Conservation (phyloP, 2,113 vertebrate species). For the Hippopotamus amphibius region DNA sequence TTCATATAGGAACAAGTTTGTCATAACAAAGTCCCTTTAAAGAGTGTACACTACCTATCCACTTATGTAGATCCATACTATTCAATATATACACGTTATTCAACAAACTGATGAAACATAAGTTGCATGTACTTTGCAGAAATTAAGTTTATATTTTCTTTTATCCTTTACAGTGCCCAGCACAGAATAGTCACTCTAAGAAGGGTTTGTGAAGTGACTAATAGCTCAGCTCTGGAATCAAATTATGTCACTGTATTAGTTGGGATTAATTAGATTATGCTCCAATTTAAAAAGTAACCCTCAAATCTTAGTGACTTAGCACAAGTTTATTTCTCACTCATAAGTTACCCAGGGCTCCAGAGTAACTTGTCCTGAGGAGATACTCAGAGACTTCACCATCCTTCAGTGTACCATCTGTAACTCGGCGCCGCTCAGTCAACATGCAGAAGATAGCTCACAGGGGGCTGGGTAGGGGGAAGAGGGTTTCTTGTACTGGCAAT, state of each 20-base stretch:
- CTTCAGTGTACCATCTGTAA: not conserved
- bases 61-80: not conserved
- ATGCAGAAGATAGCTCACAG: not conserved
- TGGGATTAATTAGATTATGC: not conserved
- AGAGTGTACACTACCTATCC: not conserved
- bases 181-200: not conserved
- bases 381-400: not conserved
- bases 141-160: not conserved
- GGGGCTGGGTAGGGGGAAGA: not conserved
- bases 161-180: not conserved
- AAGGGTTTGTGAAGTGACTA: conserved; percentile 5
- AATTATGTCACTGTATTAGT: not conserved
- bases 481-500: not conserved
- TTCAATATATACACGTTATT: not conserved
- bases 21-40: not conserved
- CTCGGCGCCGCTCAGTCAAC: not conserved
- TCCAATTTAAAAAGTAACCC: not conserved
- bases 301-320: not conserved
- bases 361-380: not conserved
- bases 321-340: not conserved
- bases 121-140: not conserved
- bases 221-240: conserved; percentile 20
- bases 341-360: not conserved
- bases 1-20: not conserved
- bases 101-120: not conserved